These are phyloP conservation scores for Okapia johnstoni DNA, from an alignment of 2,113 vertebrate genomes.

Conservation along the genomic window DNA sequence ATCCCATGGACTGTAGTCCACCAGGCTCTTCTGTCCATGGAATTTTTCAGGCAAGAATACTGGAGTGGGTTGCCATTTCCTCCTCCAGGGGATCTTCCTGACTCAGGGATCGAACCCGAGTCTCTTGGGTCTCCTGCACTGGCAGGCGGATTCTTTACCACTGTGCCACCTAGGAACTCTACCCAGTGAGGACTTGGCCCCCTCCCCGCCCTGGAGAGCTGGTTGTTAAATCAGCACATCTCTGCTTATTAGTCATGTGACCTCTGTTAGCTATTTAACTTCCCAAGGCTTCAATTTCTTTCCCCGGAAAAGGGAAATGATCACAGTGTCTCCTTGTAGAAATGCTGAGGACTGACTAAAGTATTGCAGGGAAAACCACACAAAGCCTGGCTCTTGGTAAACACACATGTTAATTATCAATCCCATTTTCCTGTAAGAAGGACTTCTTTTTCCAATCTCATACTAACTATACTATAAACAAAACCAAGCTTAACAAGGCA, in stretches of 20 bases:
- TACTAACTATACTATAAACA: neutral
- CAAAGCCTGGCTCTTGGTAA: neutral
- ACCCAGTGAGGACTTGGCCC: neutral
- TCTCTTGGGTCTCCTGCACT: neutral
- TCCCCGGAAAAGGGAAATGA: neutral
- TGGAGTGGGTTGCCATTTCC: neutral
- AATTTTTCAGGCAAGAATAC: neutral
- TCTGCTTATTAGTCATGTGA: neutral
- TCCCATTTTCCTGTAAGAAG: neutral
- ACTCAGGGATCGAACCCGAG: neutral
- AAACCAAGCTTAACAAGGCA: neutral
- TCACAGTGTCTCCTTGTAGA: neutral
- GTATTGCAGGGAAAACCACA: neutral
- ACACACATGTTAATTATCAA: neutral
- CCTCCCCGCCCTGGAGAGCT: neutral
- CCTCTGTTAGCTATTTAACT: neutral
- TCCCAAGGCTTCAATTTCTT: neutral
- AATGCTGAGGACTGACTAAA: neutral
- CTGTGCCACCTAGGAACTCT: neutral
- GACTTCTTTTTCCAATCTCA: neutral
- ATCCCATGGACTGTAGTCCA: neutral
- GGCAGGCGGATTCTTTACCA: neutral
- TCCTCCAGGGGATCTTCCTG: neutral
- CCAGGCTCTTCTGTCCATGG: neutral
- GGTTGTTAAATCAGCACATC: neutral